phyloP scores from a whole-genome alignment of 2,888 invertebrate species.

The Heteropelma amictum region DNA sequence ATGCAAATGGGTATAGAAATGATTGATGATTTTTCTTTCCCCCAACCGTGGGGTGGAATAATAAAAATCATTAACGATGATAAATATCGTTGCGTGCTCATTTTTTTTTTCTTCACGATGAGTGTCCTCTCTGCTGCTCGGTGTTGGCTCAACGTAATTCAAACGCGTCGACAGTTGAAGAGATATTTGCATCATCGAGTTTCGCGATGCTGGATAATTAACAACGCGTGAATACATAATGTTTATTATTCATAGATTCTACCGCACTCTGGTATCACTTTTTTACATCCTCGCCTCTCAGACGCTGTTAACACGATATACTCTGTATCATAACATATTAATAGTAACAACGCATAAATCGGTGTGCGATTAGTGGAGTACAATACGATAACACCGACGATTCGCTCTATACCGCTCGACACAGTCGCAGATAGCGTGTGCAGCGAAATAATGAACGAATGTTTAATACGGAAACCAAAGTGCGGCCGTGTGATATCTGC shows the following conservation, averaged over 20 bases:
- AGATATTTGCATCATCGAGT: constrained; percentile 37
- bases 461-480: constrained; percentile 32
- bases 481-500: constrained; percentile 15
- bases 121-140: constrained; percentile 2
- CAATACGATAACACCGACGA: not conserved
- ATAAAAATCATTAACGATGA: constrained; percentile 8
- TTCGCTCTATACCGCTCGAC: constrained; percentile 5
- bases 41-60: not conserved
- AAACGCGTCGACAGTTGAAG: constrained; percentile 28
- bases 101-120: constrained; percentile 4
- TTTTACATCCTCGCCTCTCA: not conserved
- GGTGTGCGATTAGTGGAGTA: constrained; percentile 8
- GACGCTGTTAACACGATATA: no score
- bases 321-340: not conserved
- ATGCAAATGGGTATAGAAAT: constrained; percentile 24
- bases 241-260: constrained; percentile 27
- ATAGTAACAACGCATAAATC: constrained; percentile 1
- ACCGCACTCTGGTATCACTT: no score
- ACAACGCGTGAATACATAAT: constrained; percentile 31
- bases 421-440: constrained; percentile 2
- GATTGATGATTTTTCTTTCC: constrained; percentile 37
- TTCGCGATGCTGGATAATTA: constrained; percentile 22
- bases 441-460: not conserved
- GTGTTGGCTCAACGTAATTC: constrained; percentile 36
- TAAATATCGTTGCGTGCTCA: no score